A percentile compares a stretch with the other conserved stretches of the same genome.
phyloP scores from a whole-genome alignment of 2,888 invertebrate genomes.

The Cerastis leucographa region DNA sequence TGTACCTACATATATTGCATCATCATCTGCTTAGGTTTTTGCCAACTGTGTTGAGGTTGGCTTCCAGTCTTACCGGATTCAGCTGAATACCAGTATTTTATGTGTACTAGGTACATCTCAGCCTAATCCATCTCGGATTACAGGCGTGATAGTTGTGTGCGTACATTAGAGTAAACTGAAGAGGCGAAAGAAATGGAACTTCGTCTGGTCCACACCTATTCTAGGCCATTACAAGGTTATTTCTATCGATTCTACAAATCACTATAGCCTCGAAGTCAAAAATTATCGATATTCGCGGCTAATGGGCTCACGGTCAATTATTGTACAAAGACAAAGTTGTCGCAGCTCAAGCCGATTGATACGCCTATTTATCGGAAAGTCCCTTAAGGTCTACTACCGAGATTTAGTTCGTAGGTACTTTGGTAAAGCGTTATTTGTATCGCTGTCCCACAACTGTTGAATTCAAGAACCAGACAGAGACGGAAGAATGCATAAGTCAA shows the following conservation, averaged over 20 bases:
- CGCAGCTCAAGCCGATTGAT: background rate
- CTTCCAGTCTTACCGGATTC: too few relatives aligned
- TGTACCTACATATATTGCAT: background rate
- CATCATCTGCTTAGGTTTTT: too few relatives aligned
- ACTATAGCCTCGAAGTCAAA: constrained; percentile 11
- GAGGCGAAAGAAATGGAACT: background rate
- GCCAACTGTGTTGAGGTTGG: too few relatives aligned
- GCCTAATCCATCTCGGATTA: too few relatives aligned
- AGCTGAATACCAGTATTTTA: too few relatives aligned
- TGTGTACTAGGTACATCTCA: background rate
- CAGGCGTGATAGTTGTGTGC: background rate
- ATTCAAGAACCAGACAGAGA: background rate
- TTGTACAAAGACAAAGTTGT: background rate
- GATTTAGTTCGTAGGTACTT: background rate
- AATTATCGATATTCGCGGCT: constrained; percentile 10
- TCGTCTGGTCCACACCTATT: background rate
- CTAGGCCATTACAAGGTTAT: background rate
- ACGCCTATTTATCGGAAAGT: constrained; percentile 6
- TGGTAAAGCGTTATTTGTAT: background rate
- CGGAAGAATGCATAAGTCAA: background rate
- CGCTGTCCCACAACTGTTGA: background rate
- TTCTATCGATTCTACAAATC: background rate
- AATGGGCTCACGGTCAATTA: constrained; percentile 1
- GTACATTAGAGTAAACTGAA: background rate
- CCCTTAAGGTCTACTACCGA: background rate